These are phyloP conservation scores for Sminthopsis crassicaudata DNA, from an alignment of 2,113 vertebrate species.

Conservation along the genomic window DNA sequence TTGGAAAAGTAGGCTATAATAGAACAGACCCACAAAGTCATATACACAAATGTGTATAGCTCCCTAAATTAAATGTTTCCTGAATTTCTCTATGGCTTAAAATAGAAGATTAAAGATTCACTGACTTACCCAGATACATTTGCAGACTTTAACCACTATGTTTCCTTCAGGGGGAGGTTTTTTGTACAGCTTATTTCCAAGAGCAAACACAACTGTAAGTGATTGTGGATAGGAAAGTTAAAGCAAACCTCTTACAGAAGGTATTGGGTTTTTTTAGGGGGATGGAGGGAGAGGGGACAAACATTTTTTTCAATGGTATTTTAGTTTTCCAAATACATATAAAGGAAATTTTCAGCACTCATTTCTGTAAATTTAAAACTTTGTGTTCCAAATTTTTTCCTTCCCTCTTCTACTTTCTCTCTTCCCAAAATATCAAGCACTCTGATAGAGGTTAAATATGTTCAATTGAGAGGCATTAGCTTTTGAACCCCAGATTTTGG, in stretches of 20 bases:
- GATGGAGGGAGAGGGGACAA: no score
- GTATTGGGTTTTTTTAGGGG: background rate
- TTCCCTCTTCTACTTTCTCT: no score
- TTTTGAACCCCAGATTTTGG: background rate
- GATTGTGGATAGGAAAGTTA: conserved; percentile 51
- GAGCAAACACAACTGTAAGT: conserved; percentile 92
- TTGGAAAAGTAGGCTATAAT: conserved; percentile 31
- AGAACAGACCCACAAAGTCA: background rate
- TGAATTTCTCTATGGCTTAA: conserved; percentile 7
- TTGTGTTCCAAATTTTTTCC: no score
- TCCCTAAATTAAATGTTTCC: background rate
- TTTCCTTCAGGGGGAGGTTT: conserved; percentile 94
- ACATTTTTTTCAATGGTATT: no score
- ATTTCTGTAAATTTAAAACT: no score
- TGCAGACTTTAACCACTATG: conserved; percentile 90
- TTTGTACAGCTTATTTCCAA: conserved; percentile 93
- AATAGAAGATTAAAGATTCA: conserved; percentile 40
- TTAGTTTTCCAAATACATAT: no score
- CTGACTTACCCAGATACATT: conserved; percentile 91
- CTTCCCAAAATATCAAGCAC: no score
- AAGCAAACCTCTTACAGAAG: conserved; percentile 24
- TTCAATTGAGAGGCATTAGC: background rate
- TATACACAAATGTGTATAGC: background rate
- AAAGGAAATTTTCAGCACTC: no score
- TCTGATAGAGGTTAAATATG: no score